These are phyloP conservation scores for Calliscelio sp. DNA, from an alignment of 2,888 invertebrate species.

Conservation along the genomic window DNA sequence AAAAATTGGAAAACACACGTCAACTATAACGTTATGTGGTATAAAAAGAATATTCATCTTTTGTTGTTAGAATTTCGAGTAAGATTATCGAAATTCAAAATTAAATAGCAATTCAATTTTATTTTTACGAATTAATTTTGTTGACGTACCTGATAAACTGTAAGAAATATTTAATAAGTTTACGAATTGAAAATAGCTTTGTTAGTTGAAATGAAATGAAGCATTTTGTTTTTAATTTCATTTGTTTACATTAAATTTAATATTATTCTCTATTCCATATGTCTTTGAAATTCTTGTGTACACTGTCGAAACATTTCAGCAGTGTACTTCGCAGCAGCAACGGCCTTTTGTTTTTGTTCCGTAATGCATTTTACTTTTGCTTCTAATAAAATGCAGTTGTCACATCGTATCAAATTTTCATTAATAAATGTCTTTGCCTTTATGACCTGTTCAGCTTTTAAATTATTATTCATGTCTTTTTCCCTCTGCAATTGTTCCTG, in stretches of 20 bases:
- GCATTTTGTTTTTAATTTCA: background rate
- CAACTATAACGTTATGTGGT: conserved; percentile 94
- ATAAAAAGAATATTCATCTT: conserved; percentile 91
- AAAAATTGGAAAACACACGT: conserved; percentile 92
- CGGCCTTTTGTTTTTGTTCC: conserved; percentile 76
- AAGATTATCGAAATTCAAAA: conserved; percentile 81
- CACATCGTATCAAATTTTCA: conserved; percentile 54
- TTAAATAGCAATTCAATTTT: conserved; percentile 71
- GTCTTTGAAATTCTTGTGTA: conserved; percentile 72
- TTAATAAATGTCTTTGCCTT: conserved; percentile 65
- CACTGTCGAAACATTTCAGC: conserved; percentile 74
- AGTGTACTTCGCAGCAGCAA: conserved; percentile 77
- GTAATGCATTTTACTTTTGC: conserved; percentile 68
- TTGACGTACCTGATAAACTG: conserved; percentile 48
- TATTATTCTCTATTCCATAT: conserved; percentile 69
- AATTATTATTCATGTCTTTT: conserved; percentile 73
- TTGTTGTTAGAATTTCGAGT: conserved; percentile 89
- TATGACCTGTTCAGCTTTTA: conserved; percentile 74
- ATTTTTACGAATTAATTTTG: conserved; percentile 1
- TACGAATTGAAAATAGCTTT: background rate
- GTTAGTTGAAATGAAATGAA: no score
- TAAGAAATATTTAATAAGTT: conserved; percentile 18
- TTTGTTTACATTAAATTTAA: no score
- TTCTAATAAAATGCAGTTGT: conserved; percentile 73
- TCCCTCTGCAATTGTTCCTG: conserved; percentile 76